Evolutionary conservation across 2,113 vertebrate genomes (phyloP).

Genomic region (Psittacus erithacus): DNA sequence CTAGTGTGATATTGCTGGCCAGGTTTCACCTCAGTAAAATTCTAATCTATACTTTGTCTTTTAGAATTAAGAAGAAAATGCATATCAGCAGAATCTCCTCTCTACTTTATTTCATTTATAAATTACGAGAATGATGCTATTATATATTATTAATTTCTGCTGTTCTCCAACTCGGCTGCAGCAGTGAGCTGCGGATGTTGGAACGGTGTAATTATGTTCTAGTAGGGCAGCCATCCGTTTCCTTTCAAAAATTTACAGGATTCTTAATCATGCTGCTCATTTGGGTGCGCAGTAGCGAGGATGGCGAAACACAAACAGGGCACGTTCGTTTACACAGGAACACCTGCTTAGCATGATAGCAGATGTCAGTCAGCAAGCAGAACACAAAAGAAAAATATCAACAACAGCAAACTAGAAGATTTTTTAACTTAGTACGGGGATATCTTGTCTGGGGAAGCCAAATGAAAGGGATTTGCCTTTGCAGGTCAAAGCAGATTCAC

Average conservation of each 20-base stretch:
- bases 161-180: constrained; percentile 88
- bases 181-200: constrained; percentile 91
- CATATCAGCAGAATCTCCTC: constrained; percentile 90
- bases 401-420: constrained; percentile 76
- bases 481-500: neutral
- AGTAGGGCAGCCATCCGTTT: constrained; percentile 99
- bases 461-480: constrained; percentile 3
- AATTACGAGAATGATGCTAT: constrained; percentile 97
- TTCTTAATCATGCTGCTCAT: constrained; percentile 99
- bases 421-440: constrained; percentile 52
- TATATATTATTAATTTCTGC: constrained; percentile 99
- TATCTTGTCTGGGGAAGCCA: constrained; percentile 45
- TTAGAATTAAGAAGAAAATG: constrained; percentile 83
- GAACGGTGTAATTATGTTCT: constrained; percentile 99
- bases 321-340: constrained; percentile 97
- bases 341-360: constrained; percentile 99
- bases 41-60: constrained; percentile 84
- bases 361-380: constrained; percentile 98
- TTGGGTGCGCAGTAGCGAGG: constrained; percentile 93
- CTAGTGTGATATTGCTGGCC: constrained; percentile 75
- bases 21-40: constrained; percentile 81
- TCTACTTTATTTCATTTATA: constrained; percentile 98
- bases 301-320: constrained; percentile 97
- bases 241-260: constrained; percentile 99
- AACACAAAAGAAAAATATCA: constrained; percentile 86